phyloP scores from a whole-genome alignment of 2,888 invertebrate genomes.

The Petrolisthes cinctipes region DNA sequence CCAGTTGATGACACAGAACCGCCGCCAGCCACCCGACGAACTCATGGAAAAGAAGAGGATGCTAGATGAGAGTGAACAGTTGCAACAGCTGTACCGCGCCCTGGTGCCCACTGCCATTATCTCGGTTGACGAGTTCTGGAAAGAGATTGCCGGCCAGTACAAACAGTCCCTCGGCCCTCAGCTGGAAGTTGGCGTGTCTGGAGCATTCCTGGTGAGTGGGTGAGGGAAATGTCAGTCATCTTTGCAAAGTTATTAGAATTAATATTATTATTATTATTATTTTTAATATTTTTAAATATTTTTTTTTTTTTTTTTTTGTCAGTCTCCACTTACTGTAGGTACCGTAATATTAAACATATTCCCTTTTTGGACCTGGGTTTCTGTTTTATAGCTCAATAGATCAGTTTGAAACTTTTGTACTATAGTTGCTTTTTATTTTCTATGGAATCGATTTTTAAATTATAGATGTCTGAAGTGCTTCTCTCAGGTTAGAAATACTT shows the following conservation, averaged over 20 bases:
- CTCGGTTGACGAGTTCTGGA: constrained; percentile 98
- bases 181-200: constrained; percentile 86
- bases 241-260: too few relatives aligned
- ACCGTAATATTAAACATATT: too few relatives aligned
- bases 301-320: too few relatives aligned
- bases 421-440: too few relatives aligned
- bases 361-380: too few relatives aligned
- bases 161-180: constrained; percentile 75
- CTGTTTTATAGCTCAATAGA: too few relatives aligned
- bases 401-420: too few relatives aligned
- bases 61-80: constrained; percentile 87
- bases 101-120: constrained; percentile 96
- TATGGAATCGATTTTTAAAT: neutral
- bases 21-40: constrained; percentile 63
- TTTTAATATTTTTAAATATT: neutral
- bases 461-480: neutral
- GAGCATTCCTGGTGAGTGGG: constrained; percentile 75
- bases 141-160: constrained; percentile 79
- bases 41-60: constrained; percentile 72
- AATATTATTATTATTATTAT: neutral
- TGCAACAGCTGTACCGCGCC: constrained; percentile 95
- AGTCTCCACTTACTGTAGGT: too few relatives aligned
- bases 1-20: constrained; percentile 60
- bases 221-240: too few relatives aligned
- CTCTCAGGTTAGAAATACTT: neutral